These are phyloP conservation scores for Eremophila alpestris DNA, from an alignment of 2,797 vertebrate genomes.

Conservation along the genomic window DNA sequence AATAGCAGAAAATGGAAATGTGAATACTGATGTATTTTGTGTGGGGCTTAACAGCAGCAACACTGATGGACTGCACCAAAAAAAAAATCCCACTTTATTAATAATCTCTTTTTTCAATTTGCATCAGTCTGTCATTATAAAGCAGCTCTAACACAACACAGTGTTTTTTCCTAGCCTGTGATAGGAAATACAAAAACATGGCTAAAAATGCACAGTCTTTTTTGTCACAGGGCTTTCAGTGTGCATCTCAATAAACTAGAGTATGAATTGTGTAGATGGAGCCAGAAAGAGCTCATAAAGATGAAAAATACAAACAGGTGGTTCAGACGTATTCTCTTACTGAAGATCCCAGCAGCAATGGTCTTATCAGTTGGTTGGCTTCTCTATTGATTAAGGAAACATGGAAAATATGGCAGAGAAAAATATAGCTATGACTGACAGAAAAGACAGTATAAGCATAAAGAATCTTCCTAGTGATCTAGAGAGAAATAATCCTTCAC, in stretches of 20 bases:
- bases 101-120: background rate
- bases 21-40: background rate
- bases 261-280: background rate
- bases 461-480: background rate
- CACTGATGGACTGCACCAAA: background rate
- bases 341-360: background rate
- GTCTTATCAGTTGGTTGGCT: background rate
- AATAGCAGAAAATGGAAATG: background rate
- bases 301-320: background rate
- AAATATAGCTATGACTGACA: background rate
- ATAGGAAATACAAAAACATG: background rate
- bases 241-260: background rate
- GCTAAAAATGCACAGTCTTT: background rate
- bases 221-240: background rate
- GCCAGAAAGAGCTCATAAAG: background rate
- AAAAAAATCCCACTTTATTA: background rate
- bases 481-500: background rate
- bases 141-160: background rate
- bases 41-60: background rate
- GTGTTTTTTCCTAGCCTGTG: background rate
- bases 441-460: background rate
- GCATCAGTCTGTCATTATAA: background rate
- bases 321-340: background rate
- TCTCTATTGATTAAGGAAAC: background rate
- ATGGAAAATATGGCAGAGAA: background rate